Evolutionary conservation across 1,140 invertebrate genomes (phyloP), one percentile per base, ranked within the genome.

Genomic region (Helicoverpa zea): DNA sequence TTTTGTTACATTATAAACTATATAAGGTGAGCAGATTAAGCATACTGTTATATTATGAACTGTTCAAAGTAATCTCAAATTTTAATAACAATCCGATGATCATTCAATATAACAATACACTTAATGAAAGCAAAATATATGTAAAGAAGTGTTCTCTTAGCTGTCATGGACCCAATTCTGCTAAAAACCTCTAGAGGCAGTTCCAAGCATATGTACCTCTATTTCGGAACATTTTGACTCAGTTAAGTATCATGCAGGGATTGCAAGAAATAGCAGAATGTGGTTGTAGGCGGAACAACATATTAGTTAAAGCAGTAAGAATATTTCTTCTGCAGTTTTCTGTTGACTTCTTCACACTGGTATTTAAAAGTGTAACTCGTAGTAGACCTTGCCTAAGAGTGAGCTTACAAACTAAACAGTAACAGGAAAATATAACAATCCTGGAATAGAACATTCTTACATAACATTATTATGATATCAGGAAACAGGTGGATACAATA

Each of bases 61-160:
- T 12, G 61, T 1, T 66, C 5, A 58, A 79, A 29, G 13, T 14
- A 70, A 16, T 16, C 4, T 29, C 52, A 58, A 47, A n/a, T 5
- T 35, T 35, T 63, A 23, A 23, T 51, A 79, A 16, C 16, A 43
- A 68, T 56, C 16, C 14, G 10, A 54, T 14, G 13, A 29, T 2
- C 23, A 12, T 54, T 54, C 49, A 72, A 72, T 72, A 72, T 13
- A 30, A 79, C 43, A 70, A 72, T 80, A 82, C 82, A 83, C 80
- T 81, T 66, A 83, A 64, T 76, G 23, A 77, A 51, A 85, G 80
- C 80, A 83, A 83, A 63, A 56, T 43, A 64, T 74, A 80, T 72
- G 43, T 47, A 72, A 72, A 51, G 23, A 79, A 81, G 16, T 76
- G 58, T 58, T 56, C 43, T 64, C 72, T 80, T 82, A 78, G 74